Percentiles rank a stretch among this genome's conserved stretches.
Evolutionary conservation across 2,888 invertebrate species (phyloP).

Genomic region (Drosophila anceps): DNA sequence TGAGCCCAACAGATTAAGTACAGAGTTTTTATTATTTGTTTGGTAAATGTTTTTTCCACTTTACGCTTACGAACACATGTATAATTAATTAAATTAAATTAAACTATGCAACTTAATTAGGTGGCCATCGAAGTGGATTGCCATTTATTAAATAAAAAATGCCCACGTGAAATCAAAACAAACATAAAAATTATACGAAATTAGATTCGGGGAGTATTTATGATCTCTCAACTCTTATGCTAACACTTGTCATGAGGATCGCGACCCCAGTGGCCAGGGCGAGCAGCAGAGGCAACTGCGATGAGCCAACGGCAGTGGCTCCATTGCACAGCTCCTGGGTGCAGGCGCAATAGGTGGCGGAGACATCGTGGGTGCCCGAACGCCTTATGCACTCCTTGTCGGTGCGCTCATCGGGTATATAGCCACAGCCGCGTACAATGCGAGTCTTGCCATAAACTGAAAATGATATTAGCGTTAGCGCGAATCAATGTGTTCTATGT

Average conservation of each 20-base stretch:
- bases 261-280: slow-evolving; percentile 61
- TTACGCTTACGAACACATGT: slow-evolving; percentile 62
- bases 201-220: slow-evolving; percentile 54
- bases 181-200: neutral
- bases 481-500: neutral
- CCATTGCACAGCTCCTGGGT: slow-evolving; percentile 91
- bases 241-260: slow-evolving; percentile 67
- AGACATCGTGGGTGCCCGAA: slow-evolving; percentile 91
- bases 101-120: slow-evolving; percentile 52
- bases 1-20: slow-evolving; percentile 36
- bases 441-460: slow-evolving; percentile 91
- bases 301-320: slow-evolving; percentile 74
- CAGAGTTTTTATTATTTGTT: slow-evolving; percentile 25
- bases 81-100: slow-evolving; percentile 29
- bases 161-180: slow-evolving; percentile 8
- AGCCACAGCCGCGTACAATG: slow-evolving; percentile 93
- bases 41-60: slow-evolving; percentile 14
- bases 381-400: slow-evolving; percentile 89
- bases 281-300: slow-evolving; percentile 67
- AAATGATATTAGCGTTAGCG: slow-evolving; percentile 63
- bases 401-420: slow-evolving; percentile 88
- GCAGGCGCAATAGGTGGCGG: slow-evolving; percentile 92
- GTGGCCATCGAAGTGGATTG: slow-evolving; percentile 17
- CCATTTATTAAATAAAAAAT: slow-evolving; percentile 17
- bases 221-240: slow-evolving; percentile 67